Conservation (phyloP, 2,797 vertebrate species). For the Falco biarmicus region DNA sequence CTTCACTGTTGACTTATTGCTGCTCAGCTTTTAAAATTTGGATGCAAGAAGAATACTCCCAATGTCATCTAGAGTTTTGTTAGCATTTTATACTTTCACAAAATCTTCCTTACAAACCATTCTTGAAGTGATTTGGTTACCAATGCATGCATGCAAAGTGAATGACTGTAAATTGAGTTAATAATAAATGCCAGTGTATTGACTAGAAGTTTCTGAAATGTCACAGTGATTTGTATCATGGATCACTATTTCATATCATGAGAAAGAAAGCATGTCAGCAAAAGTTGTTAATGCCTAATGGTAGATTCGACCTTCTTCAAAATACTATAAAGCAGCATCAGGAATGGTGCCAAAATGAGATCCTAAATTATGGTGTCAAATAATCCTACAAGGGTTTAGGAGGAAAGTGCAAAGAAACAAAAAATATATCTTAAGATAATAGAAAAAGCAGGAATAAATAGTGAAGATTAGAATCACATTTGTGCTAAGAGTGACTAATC, state of each 20-base stretch:
- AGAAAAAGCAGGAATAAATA: neutral
- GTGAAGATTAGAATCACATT: neutral
- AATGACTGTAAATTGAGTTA: neutral
- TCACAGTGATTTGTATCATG: neutral
- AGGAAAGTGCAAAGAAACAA: neutral
- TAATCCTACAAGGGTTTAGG: neutral
- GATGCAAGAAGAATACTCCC: neutral
- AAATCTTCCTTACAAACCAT: neutral
- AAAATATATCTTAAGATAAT: neutral
- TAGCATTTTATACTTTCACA: neutral
- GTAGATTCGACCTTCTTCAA: neutral
- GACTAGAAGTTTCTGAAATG: neutral
- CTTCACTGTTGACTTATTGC: neutral
- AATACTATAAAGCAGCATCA: neutral
- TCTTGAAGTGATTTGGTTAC: neutral
- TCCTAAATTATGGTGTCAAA: neutral
- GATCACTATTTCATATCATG: neutral
- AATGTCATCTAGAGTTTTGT: neutral
- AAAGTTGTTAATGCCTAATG: neutral
- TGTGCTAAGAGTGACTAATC: neutral
- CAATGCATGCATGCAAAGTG: neutral
- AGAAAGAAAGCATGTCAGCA: neutral
- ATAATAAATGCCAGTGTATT: neutral
- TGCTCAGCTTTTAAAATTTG: neutral
- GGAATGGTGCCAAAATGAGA: neutral